A percentile compares a stretch with the other conserved stretches of the same genome.
These are phyloP conservation scores for Apteryx owenii DNA, from an alignment of 2,113 vertebrate species.

Conservation along the genomic window DNA sequence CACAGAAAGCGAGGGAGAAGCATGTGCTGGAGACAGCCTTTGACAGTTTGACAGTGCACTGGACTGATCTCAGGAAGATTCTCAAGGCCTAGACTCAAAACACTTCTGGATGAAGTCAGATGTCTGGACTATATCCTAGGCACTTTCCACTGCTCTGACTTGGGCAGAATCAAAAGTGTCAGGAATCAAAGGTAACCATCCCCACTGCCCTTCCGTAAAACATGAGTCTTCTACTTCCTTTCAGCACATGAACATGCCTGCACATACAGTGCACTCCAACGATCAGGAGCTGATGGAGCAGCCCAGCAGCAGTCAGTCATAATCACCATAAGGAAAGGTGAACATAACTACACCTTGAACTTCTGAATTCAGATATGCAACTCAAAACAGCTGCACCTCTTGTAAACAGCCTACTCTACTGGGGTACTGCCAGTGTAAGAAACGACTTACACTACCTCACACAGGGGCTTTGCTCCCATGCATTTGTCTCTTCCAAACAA, in stretches of 20 bases:
- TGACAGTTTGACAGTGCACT: background rate
- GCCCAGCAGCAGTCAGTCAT: constrained; percentile 8
- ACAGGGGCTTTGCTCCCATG: background rate
- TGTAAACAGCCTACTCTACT: background rate
- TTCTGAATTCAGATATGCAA: background rate
- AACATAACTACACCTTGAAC: background rate
- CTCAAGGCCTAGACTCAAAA: background rate
- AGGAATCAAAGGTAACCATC: background rate
- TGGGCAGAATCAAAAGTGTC: background rate
- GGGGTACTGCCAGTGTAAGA: background rate
- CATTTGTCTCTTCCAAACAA: background rate
- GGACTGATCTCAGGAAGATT: background rate
- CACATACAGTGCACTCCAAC: background rate
- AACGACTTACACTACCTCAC: background rate
- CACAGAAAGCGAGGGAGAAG: background rate
- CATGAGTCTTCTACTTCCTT: background rate
- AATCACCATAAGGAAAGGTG: background rate
- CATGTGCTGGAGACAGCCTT: background rate
- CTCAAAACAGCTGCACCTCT: background rate
- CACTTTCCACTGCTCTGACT: background rate
- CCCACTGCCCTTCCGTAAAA: background rate
- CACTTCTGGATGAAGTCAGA: background rate
- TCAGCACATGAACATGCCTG: background rate
- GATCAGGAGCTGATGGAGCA: constrained; percentile 10
- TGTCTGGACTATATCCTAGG: background rate